phyloP scores from a whole-genome alignment of 37 sponge, comb jelly and placozoan genomes.

The Hormiphora californensis region DNA sequence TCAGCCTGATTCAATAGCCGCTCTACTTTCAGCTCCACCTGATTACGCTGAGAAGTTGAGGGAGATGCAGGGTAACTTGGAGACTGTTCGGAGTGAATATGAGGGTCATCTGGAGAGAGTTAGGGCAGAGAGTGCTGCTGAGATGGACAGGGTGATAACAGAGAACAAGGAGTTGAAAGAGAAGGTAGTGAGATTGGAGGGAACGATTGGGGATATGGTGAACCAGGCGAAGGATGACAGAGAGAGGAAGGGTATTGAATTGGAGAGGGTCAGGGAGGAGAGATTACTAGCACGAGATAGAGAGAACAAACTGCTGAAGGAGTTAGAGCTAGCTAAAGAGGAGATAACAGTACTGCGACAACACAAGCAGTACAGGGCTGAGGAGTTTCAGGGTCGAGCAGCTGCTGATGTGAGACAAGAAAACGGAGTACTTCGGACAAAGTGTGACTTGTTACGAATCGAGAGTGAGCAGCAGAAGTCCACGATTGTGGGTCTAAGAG shows the following conservation, averaged over 20 bases:
- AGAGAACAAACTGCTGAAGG: background rate
- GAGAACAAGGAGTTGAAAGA: conserved; percentile 4
- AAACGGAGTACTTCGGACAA: background rate
- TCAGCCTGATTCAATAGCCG: conserved; percentile 43
- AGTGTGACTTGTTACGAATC: conserved; percentile 24
- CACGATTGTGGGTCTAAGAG: conserved; percentile 8
- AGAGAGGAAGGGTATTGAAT: background rate
- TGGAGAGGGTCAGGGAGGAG: background rate
- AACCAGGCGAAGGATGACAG: background rate
- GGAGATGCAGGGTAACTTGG: conserved; percentile 28
- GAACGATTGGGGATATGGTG: background rate
- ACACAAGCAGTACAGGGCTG: conserved; percentile 2
- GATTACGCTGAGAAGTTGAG: background rate
- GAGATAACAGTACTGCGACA: background rate
- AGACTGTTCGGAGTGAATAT: background rate
- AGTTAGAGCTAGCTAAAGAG: background rate
- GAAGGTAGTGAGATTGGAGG: conserved; percentile 20
- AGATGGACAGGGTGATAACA: background rate
- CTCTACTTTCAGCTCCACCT: conserved; percentile 1
- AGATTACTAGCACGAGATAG: no score
- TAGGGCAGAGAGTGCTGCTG: background rate
- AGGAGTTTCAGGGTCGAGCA: conserved; percentile 1
- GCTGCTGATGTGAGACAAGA: background rate
- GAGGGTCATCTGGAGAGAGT: background rate
- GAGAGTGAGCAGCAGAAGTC: conserved; percentile 49